phyloP scores from a whole-genome alignment of 2,888 invertebrate genomes.

The Athrips mouffetella region DNA sequence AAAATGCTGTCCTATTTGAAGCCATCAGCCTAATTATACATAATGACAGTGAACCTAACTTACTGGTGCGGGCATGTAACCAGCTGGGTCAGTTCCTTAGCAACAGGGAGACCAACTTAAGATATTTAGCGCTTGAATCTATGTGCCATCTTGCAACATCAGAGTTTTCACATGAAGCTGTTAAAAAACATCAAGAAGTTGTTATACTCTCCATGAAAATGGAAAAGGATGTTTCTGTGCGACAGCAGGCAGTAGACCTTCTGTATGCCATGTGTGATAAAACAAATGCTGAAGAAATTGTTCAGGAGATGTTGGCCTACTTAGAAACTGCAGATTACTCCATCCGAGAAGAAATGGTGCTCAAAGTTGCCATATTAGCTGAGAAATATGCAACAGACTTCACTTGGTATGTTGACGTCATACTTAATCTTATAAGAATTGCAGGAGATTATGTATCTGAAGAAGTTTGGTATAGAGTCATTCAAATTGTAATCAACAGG shows the following conservation, averaged over 20 bases:
- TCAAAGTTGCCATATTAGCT: slow-evolving; percentile 99
- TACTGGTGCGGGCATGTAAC: slow-evolving; percentile 98
- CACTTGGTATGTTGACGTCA: slow-evolving; percentile 99
- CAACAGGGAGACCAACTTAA: slow-evolving; percentile 97
- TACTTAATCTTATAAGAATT: slow-evolving; percentile 98
- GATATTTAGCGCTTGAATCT: slow-evolving; percentile 98
- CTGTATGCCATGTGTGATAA: slow-evolving; percentile 99
- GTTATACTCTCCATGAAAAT: slow-evolving; percentile 99
- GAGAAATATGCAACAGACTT: slow-evolving; percentile 99
- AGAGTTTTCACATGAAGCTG: slow-evolving; percentile 99
- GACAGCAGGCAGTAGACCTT: slow-evolving; percentile 98
- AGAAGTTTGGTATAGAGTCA: slow-evolving; percentile 99
- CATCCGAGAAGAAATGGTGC: slow-evolving; percentile 99
- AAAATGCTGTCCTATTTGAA: slow-evolving; percentile 99
- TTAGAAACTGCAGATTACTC: slow-evolving; percentile 99
- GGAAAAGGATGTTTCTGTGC: slow-evolving; percentile 98
- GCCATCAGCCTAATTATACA: slow-evolving; percentile 99
- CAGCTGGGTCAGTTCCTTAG: slow-evolving; percentile 99
- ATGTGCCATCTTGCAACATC: slow-evolving; percentile 99
- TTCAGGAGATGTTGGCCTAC: slow-evolving; percentile 99
- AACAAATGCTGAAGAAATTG: slow-evolving; percentile 99
- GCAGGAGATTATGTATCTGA: slow-evolving; percentile 99
- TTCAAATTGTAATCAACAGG: slow-evolving; percentile 99
- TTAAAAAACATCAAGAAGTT: slow-evolving; percentile 99
- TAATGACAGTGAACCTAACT: slow-evolving; percentile 97